Evolutionary conservation across 2,113 vertebrate species (phyloP).

Genomic region (Cinclus cinclus): DNA sequence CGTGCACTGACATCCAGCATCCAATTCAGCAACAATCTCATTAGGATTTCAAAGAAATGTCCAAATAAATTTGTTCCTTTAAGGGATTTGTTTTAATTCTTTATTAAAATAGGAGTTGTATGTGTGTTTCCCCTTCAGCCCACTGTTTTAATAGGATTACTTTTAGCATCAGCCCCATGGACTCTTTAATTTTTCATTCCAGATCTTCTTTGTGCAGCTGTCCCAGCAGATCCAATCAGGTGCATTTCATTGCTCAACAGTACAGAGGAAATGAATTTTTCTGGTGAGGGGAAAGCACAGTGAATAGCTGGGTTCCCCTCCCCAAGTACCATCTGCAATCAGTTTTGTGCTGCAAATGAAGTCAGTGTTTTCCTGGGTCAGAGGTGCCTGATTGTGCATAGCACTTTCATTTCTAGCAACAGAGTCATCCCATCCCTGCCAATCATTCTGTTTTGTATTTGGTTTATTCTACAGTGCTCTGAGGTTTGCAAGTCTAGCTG

Average conservation of each 20-base stretch:
- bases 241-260: conserved; percentile 24
- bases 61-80: not conserved
- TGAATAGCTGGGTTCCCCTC: conserved; percentile 19
- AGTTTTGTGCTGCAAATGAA: conserved; percentile 26
- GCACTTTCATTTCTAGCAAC: conserved; percentile 31
- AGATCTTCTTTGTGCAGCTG: not conserved
- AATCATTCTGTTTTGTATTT: not conserved
- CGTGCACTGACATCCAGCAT: not conserved
- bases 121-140: not conserved
- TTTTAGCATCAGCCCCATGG: not conserved
- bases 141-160: not conserved
- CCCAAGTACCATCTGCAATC: not conserved
- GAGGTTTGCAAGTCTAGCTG: not conserved
- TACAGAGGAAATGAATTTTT: conserved; percentile 49
- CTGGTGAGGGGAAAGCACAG: not conserved
- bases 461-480: not conserved
- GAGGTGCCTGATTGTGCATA: conserved; percentile 53
- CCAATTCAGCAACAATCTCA: not conserved
- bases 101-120: not conserved
- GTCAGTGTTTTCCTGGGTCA: conserved; percentile 35
- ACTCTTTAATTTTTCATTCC: not conserved
- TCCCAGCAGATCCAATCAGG: conserved; percentile 31
- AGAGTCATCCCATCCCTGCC: not conserved
- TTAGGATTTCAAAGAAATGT: not conserved
- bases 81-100: not conserved